These are phyloP conservation scores for Listronotus bonariensis DNA, from an alignment of 1,140 invertebrate genomes.

Conservation along the genomic window DNA sequence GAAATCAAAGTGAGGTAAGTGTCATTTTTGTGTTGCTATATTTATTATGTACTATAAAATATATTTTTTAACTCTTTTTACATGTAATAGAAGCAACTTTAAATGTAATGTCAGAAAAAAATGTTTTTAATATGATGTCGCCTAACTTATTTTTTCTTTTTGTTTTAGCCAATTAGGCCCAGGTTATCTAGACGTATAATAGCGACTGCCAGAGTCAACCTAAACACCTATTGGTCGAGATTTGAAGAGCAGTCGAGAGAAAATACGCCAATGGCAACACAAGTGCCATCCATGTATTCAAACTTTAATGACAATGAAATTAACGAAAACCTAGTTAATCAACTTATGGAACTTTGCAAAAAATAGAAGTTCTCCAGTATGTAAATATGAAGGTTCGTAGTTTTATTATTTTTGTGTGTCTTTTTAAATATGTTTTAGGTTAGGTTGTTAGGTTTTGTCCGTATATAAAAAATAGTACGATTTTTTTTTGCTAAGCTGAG, in stretches of 20 bases:
- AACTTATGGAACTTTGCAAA: slow-evolving; percentile 56
- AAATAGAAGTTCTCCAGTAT: slow-evolving; percentile 18
- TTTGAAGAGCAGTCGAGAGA: slow-evolving; percentile 60
- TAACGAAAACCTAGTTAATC: slow-evolving; percentile 62
- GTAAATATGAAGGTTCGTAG: slow-evolving; percentile 24
- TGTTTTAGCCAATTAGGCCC: slow-evolving; percentile 57
- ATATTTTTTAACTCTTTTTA: too few relatives aligned
- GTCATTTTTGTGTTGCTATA: slow-evolving; percentile 9
- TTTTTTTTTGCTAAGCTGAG: slow-evolving; percentile 39
- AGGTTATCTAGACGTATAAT: slow-evolving; percentile 59
- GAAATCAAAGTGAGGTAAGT: slow-evolving; percentile 41
- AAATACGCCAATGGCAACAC: slow-evolving; percentile 55
- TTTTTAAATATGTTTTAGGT: slow-evolving; percentile 1
- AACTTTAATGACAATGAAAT: slow-evolving; percentile 56
- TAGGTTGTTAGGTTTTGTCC: slow-evolving; percentile 22
- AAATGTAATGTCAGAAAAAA: too few relatives aligned
- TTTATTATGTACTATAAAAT: too few relatives aligned
- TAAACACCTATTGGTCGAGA: slow-evolving; percentile 64
- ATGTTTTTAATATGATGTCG: neutral
- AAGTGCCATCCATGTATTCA: slow-evolving; percentile 55
- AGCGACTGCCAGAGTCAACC: slow-evolving; percentile 60
- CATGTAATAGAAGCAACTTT: too few relatives aligned
- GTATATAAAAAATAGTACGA: slow-evolving; percentile 5
- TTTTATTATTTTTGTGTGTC: slow-evolving; percentile 23
- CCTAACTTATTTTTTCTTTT: slow-evolving; percentile 24